phyloP scores from a whole-genome alignment of 2,113 vertebrate species.

The Symphodus melops region DNA sequence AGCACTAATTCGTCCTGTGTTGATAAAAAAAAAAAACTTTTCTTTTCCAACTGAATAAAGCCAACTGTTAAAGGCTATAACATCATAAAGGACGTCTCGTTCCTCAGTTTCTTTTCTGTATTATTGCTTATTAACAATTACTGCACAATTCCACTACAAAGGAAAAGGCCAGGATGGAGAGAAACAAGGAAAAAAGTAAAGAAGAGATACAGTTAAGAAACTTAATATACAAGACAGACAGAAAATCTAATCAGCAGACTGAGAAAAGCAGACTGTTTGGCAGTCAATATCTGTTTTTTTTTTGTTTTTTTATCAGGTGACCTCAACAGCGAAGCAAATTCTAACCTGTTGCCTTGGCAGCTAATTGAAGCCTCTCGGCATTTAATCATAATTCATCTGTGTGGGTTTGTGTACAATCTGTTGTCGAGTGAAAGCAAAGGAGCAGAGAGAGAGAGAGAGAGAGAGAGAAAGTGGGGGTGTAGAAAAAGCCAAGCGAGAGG shows the following conservation, averaged over 20 bases:
- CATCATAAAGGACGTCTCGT: no score
- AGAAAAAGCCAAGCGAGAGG: constrained; percentile 19
- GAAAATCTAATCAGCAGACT: background rate
- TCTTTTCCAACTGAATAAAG: no score
- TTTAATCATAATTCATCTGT: constrained; percentile 71
- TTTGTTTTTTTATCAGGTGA: constrained; percentile 42
- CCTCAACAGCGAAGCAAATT: constrained; percentile 37
- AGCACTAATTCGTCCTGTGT: no score
- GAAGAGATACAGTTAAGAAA: background rate
- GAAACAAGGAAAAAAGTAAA: background rate
- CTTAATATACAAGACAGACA: constrained; percentile 7
- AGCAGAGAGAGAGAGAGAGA: constrained; percentile 5
- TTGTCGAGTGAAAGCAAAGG: constrained; percentile 34
- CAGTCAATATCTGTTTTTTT: background rate
- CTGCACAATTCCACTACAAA: background rate
- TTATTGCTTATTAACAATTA: background rate
- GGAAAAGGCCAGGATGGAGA: background rate
- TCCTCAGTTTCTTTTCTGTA: no score
- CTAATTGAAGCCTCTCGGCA: constrained; percentile 67
- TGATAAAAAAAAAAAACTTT: no score
- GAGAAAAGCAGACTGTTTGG: constrained; percentile 37
- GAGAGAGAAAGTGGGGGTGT: constrained; percentile 10
- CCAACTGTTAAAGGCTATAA: no score
- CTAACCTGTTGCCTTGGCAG: constrained; percentile 67
- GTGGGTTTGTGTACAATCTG: constrained; percentile 66